phyloP scores from a whole-genome alignment of 2,888 invertebrate species.

The Crematogaster levior region DNA sequence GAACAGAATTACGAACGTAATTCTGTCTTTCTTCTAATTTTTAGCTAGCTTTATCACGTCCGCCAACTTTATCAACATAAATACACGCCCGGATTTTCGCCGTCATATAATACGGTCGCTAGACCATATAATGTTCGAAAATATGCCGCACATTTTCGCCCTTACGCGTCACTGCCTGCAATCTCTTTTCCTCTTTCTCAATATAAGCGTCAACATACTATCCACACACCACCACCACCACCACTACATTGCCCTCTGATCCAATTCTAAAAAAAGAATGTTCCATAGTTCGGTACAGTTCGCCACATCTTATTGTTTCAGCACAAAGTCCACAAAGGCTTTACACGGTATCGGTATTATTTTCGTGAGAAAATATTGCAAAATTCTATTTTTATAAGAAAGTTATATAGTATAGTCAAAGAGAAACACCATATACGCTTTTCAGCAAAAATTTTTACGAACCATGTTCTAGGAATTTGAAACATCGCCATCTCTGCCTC shows the following conservation, averaged over 20 bases:
- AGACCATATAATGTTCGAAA: constrained; percentile 18
- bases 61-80: constrained; percentile 33
- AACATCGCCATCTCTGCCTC: background rate
- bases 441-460: background rate
- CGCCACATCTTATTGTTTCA: constrained; percentile 4
- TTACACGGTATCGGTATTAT: background rate
- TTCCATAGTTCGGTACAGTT: background rate
- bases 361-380: background rate
- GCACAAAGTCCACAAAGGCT: constrained; percentile 4
- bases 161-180: background rate
- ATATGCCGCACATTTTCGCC: constrained; percentile 23
- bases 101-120: background rate
- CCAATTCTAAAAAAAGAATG: constrained; percentile 30
- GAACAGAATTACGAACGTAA: constrained; percentile 29
- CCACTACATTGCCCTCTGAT: background rate
- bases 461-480: background rate
- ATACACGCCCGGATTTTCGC: constrained; percentile 11
- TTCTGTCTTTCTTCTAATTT: constrained; percentile 25
- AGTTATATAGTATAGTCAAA: background rate
- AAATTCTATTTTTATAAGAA: background rate
- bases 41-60: constrained; percentile 34
- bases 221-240: too few relatives aligned
- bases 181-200: background rate
- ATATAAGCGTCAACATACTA: background rate
- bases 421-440: background rate